A percentile compares a stretch with the other conserved stretches of the same genome.
phyloP scores from a whole-genome alignment of 2,888 invertebrate species.

The Carcina quercana region DNA sequence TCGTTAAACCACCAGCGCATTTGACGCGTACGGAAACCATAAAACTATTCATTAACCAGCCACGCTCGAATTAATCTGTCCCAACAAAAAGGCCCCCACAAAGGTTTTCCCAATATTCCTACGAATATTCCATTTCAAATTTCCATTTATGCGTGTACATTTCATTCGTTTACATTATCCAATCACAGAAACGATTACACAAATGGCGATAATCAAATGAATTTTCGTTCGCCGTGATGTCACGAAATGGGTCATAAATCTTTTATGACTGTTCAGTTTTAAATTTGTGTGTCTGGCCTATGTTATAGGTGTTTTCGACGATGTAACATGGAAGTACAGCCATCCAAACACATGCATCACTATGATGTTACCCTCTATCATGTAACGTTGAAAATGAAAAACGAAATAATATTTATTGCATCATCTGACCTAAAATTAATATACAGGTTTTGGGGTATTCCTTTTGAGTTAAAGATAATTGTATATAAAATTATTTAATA shows the following conservation, averaged over 20 bases:
- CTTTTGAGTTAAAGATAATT: too few species aligned
- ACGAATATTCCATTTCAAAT: conserved; percentile 9
- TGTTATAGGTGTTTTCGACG: too few species aligned
- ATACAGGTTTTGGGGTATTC: too few species aligned
- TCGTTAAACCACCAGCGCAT: conserved; percentile 44
- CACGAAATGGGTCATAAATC: conserved; percentile 57
- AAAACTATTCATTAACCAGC: conserved; percentile 29
- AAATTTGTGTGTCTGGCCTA: too few species aligned
- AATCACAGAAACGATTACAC: conserved; percentile 47
- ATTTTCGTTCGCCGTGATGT: conserved; percentile 37
- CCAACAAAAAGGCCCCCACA: conserved; percentile 25
- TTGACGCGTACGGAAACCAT: conserved; percentile 23
- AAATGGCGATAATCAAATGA: conserved; percentile 46
- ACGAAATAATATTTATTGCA: too few species aligned
- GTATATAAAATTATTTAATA: too few species aligned
- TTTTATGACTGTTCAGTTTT: too few species aligned
- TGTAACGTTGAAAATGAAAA: too few species aligned
- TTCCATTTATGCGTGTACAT: conserved; percentile 35
- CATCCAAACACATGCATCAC: too few species aligned
- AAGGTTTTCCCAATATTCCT: conserved; percentile 6
- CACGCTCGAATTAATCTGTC: conserved; percentile 20
- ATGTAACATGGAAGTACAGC: too few species aligned
- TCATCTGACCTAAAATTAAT: too few species aligned
- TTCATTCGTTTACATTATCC: conserved; percentile 45
- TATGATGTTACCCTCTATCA: too few species aligned